phyloP scores from a whole-genome alignment of 2,797 vertebrate genomes.

The Pseudochirops corinnae region DNA sequence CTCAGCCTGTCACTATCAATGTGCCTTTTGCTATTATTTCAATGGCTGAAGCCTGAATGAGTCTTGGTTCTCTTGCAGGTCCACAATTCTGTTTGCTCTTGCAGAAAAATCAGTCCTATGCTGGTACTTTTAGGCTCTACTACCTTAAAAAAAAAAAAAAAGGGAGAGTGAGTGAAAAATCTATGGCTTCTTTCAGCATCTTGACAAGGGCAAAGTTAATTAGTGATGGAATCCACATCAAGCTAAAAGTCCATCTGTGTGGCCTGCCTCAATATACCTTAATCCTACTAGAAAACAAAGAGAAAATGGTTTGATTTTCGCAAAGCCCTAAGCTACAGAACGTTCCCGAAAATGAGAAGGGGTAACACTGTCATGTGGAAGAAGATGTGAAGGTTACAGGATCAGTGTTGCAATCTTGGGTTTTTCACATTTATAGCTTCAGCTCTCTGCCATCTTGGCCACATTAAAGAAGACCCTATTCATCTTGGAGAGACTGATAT shows the following conservation, averaged over 20 bases:
- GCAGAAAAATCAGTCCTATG: not conserved
- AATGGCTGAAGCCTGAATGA: not conserved
- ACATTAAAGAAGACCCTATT: not conserved
- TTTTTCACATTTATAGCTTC: not conserved
- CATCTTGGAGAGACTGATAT: not conserved
- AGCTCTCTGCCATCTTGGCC: not conserved
- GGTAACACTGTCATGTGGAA: not conserved
- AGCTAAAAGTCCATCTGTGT: not conserved
- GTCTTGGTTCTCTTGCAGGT: constrained; percentile 37
- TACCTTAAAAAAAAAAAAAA: not conserved
- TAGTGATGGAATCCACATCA: constrained; percentile 33
- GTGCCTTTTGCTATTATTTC: constrained; percentile 24
- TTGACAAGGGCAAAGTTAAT: constrained; percentile 33
- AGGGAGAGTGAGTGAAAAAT: not conserved
- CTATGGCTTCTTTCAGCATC: constrained; percentile 6
- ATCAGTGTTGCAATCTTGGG: not conserved
- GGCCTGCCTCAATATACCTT: constrained; percentile 19
- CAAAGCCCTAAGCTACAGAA: constrained; percentile 20
- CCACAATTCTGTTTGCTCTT: constrained; percentile 2
- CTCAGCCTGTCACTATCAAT: constrained; percentile 1
- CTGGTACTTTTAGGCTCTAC: not conserved
- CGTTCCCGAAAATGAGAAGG: constrained; percentile 7
- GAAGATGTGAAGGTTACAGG: not conserved
- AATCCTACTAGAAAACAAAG: not conserved
- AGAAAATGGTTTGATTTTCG: constrained; percentile 23